These are phyloP conservation scores for Eptesicus fuscus DNA, from an alignment of 2,113 vertebrate species.

Conservation along the genomic window DNA sequence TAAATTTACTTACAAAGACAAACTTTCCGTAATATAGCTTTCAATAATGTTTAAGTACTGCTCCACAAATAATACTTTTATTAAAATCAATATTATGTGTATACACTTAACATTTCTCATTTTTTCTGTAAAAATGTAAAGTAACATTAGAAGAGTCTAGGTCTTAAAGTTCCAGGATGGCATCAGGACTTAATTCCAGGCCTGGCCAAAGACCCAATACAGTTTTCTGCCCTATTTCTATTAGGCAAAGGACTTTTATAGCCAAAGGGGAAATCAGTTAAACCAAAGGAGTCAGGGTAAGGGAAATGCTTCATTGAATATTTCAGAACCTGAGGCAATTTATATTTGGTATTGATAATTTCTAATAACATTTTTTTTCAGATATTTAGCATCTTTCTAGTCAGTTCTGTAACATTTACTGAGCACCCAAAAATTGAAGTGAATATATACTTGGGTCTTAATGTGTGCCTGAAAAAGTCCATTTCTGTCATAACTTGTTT, in stretches of 20 bases:
- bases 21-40: neutral
- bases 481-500: neutral
- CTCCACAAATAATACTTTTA: neutral
- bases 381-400: neutral
- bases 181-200: neutral
- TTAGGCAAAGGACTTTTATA: neutral
- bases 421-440: neutral
- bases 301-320: neutral
- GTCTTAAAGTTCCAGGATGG: neutral
- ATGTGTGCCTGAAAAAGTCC: neutral
- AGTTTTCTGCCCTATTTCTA: neutral
- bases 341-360: neutral
- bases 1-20: neutral
- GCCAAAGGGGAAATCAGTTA: neutral
- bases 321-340: neutral
- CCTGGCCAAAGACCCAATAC: neutral
- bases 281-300: neutral
- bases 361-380: neutral
- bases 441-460: neutral
- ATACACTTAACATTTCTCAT: neutral
- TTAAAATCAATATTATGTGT: neutral
- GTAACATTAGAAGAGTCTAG: neutral
- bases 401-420: neutral
- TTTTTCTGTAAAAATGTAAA: neutral
- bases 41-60: conserved; percentile 2